phyloP scores from a whole-genome alignment of 37 sponge, comb jelly and placozoan genomes.

The Bolinopsis microptera region DNA sequence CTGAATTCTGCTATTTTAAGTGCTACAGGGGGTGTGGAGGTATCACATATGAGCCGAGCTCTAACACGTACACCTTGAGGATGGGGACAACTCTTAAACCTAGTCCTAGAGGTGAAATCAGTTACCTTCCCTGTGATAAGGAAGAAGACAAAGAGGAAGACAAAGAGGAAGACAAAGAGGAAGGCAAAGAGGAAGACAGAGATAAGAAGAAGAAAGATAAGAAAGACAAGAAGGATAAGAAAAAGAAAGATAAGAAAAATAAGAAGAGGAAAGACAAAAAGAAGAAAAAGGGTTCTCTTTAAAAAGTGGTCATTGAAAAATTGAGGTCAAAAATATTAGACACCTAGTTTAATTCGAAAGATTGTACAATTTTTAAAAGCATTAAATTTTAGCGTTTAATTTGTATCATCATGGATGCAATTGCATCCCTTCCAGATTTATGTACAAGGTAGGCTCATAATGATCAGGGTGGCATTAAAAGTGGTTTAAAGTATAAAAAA shows the following conservation, averaged over 20 bases:
- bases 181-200: background rate
- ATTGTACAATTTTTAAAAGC: no score
- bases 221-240: background rate
- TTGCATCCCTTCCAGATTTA: no score
- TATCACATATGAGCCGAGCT: background rate
- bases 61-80: background rate
- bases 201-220: background rate
- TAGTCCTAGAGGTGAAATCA: background rate
- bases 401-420: no score
- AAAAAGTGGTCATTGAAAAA: no score
- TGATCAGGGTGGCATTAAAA: no score
- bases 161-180: background rate
- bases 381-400: no score
- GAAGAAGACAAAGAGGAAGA: background rate
- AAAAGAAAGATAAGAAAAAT: background rate
- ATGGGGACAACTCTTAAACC: background rate
- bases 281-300: background rate
- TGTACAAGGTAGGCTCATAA: no score
- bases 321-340: no score
- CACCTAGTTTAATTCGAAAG: no score
- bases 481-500: no score
- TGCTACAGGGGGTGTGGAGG: background rate
- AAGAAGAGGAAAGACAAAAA: background rate
- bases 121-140: background rate
- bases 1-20: background rate